Percentiles rank a stretch among this genome's conserved stretches.
Evolutionary conservation across 2,113 vertebrate genomes (phyloP).

Genomic region (Corythaeola cristata): DNA sequence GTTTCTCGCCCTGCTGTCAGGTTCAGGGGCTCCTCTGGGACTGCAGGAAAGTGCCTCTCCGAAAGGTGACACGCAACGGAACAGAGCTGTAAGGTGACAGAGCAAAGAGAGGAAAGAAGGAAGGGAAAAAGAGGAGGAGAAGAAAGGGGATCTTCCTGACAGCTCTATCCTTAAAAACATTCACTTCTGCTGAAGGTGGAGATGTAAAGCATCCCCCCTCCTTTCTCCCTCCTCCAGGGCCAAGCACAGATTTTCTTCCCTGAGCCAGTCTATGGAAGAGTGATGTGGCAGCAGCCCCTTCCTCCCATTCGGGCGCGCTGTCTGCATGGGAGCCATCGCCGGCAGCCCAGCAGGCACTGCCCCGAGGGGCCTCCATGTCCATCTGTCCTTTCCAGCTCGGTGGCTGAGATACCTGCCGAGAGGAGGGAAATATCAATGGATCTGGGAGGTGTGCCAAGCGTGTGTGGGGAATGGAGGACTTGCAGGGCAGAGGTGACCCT

Average conservation of each 20-base stretch:
- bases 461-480: background rate
- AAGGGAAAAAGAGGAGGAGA: background rate
- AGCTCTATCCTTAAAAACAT: background rate
- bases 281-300: background rate
- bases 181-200: background rate
- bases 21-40: background rate
- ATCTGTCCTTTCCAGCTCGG: background rate
- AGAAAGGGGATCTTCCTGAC: background rate
- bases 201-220: background rate
- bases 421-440: background rate
- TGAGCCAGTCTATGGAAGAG: background rate
- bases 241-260: background rate
- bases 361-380: background rate
- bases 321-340: fast-evolving
- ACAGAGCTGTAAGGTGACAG: background rate
- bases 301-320: background rate
- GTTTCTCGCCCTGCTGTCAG: fast-evolving
- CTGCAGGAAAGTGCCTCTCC: background rate
- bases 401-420: background rate
- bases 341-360: background rate
- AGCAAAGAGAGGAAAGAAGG: background rate
- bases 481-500: background rate
- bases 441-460: background rate
- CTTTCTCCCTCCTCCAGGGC: background rate
- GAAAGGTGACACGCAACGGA: background rate